A percentile compares a stretch with the other conserved stretches of the same genome.
phyloP scores from a whole-genome alignment of 2,113 vertebrate species.

The Gambusia holbrooki region DNA sequence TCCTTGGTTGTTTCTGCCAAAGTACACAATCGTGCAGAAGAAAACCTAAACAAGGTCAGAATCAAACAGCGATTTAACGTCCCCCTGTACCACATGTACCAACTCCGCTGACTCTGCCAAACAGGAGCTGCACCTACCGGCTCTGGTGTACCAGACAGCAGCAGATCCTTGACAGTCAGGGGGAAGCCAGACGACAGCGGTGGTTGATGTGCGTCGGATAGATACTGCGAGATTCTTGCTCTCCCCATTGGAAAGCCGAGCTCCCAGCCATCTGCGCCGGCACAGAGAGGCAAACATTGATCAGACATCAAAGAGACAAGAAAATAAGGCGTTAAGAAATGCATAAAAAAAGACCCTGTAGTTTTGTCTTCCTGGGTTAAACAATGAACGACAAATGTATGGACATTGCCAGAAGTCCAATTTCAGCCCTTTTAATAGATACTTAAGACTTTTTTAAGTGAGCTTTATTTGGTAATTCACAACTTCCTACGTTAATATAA shows the following conservation, averaged over 20 bases:
- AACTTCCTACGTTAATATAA: no score
- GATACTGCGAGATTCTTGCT: slow-evolving; percentile 33
- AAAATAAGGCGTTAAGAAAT: neutral
- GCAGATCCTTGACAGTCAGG: slow-evolving; percentile 91
- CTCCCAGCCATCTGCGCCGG: slow-evolving; percentile 83
- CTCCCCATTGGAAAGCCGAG: slow-evolving; percentile 61
- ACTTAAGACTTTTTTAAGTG: no score
- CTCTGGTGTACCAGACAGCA: slow-evolving; percentile 86
- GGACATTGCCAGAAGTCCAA: no score
- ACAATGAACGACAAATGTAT: neutral
- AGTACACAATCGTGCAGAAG: slow-evolving; percentile 10
- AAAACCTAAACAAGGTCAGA: slow-evolving; percentile 17
- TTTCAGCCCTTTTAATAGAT: no score
- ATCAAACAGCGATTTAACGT: slow-evolving; percentile 2
- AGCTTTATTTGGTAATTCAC: no score
- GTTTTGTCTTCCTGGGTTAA: neutral
- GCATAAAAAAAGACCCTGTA: neutral
- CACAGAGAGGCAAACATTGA: slow-evolving; percentile 26
- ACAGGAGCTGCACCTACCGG: slow-evolving; percentile 74
- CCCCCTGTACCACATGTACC: neutral
- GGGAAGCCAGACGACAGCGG: slow-evolving; percentile 56
- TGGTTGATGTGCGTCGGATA: slow-evolving; percentile 34
- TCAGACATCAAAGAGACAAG: neutral
- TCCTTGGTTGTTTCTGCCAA: neutral
- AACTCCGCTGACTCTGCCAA: slow-evolving; percentile 1